Percentiles rank a stretch among this genome's conserved stretches.
Evolutionary conservation across 2,797 vertebrate species (phyloP).

Genomic region (Danionella dracula): DNA sequence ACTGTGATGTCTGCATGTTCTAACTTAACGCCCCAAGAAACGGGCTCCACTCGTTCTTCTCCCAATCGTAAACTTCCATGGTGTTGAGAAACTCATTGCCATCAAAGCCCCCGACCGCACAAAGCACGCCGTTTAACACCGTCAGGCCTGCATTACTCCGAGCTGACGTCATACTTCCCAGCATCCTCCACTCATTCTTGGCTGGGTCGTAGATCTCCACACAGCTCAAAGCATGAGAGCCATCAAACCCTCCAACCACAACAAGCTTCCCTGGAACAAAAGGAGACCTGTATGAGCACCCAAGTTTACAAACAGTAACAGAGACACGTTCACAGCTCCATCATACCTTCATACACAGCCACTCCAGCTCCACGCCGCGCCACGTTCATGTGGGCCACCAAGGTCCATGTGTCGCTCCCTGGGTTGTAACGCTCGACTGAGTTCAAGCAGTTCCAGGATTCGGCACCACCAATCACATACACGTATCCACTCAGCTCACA

Average conservation of each 20-base stretch:
- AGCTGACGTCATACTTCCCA: slow-evolving; percentile 86
- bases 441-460: slow-evolving; percentile 96
- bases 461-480: slow-evolving; percentile 90
- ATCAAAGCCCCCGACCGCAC: slow-evolving; percentile 91
- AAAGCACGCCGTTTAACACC: slow-evolving; percentile 77
- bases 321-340: no score
- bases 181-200: slow-evolving; percentile 91
- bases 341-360: slow-evolving; percentile 77
- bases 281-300: not conserved
- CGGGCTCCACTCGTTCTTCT: slow-evolving; percentile 87
- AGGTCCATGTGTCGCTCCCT: slow-evolving; percentile 90
- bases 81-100: slow-evolving; percentile 97
- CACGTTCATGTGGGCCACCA: slow-evolving; percentile 90
- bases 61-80: slow-evolving; percentile 82
- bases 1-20: slow-evolving; percentile 50
- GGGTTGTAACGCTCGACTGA: slow-evolving; percentile 92
- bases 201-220: slow-evolving; percentile 88
- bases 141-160: slow-evolving; percentile 90
- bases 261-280: slow-evolving; percentile 80
- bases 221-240: slow-evolving; percentile 85
- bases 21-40: slow-evolving; percentile 72
- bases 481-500: slow-evolving; percentile 85
- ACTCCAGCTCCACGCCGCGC: slow-evolving; percentile 88
- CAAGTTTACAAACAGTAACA: no score
- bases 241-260: slow-evolving; percentile 91